Evolutionary conservation across 2,888 invertebrate genomes (phyloP).

Genomic region (Maniola hyperantus): DNA sequence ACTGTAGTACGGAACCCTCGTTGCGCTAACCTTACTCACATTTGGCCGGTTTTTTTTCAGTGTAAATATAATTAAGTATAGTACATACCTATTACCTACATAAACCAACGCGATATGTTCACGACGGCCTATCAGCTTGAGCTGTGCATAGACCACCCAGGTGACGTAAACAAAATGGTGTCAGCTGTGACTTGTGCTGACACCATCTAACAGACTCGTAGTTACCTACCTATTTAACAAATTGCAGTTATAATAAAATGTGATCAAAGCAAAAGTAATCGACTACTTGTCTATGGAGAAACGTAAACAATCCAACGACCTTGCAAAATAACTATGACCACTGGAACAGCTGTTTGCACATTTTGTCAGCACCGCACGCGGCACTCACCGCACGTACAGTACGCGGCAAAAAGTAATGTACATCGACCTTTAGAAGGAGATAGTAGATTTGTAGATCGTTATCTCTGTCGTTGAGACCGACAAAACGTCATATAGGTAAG

Average conservation of each 20-base stretch:
- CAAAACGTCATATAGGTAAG: too few relatives aligned
- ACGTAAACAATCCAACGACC: slow-evolving; percentile 19
- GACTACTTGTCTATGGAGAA: not conserved
- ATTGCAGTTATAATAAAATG: slow-evolving; percentile 10
- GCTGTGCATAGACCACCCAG: not conserved
- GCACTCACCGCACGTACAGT: not conserved
- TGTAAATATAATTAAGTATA: too few relatives aligned
- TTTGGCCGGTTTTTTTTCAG: too few relatives aligned
- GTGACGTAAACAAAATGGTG: not conserved
- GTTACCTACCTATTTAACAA: not conserved
- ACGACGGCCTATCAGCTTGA: too few relatives aligned
- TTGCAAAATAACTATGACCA: slow-evolving; percentile 4
- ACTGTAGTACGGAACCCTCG: too few relatives aligned
- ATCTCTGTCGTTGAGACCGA: too few relatives aligned
- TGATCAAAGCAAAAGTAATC: slow-evolving; percentile 13
- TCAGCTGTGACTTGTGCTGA: slow-evolving; percentile 3
- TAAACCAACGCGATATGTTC: too few relatives aligned
- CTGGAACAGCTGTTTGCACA: not conserved
- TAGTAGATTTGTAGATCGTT: too few relatives aligned
- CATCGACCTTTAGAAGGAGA: too few relatives aligned
- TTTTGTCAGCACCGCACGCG: not conserved
- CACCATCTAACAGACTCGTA: not conserved
- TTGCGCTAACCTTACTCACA: too few relatives aligned
- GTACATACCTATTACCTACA: too few relatives aligned
- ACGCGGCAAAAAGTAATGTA: too few relatives aligned